phyloP scores from a whole-genome alignment of 2,797 vertebrate species.

The Hippoglossus hippoglossus region DNA sequence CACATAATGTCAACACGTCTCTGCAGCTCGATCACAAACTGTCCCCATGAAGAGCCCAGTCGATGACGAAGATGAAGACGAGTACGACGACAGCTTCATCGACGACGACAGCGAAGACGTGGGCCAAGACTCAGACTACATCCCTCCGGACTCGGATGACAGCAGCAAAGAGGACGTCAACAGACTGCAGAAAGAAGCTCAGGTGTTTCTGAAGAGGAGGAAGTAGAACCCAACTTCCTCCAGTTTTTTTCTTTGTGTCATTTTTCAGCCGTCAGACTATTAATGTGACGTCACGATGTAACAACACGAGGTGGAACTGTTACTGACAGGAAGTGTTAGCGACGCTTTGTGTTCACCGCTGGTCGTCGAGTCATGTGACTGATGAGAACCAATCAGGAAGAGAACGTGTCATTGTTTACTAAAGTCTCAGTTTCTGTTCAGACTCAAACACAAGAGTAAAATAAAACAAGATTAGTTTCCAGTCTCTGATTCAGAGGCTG shows the following conservation, averaged over 20 bases:
- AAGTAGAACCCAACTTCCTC: slow-evolving; percentile 46
- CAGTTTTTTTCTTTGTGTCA: background rate
- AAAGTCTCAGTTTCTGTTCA: no score
- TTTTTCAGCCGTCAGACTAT: background rate
- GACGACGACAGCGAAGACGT: slow-evolving; percentile 74
- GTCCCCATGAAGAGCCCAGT: background rate
- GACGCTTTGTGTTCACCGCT: no score
- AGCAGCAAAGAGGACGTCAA: slow-evolving; percentile 69
- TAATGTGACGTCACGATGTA: no score
- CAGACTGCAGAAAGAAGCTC: slow-evolving; percentile 66
- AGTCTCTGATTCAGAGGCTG: no score
- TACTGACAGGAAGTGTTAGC: no score
- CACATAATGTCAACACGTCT: background rate
- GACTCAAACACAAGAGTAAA: no score
- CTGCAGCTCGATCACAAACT: slow-evolving; percentile 32
- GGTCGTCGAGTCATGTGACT: no score
- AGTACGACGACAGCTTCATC: slow-evolving; percentile 77
- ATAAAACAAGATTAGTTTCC: no score
- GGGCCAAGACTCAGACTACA: slow-evolving; percentile 77
- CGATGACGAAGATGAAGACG: slow-evolving; percentile 45
- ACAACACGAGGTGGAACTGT: no score
- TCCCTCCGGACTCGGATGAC: slow-evolving; percentile 57
- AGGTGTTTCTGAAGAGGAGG: slow-evolving; percentile 61
- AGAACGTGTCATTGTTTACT: no score
- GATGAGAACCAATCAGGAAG: no score